Base-by-base conservation (phyloP, 2,113 vertebrate species). In the Caranx ignobilis region DNA sequence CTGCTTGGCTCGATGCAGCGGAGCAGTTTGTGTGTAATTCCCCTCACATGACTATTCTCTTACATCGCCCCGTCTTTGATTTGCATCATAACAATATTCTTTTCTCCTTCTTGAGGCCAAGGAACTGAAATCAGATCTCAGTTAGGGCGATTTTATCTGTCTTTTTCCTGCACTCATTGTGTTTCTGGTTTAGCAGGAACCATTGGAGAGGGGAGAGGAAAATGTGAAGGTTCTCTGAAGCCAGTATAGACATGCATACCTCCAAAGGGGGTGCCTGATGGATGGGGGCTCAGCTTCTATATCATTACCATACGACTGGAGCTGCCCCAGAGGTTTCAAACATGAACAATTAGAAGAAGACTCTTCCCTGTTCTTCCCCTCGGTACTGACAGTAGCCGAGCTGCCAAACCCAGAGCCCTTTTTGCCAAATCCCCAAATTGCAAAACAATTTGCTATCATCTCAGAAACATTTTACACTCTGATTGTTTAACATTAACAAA, bases 221-320 rank as follows among this genome's bases (percentile, higher is more conserved):
- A 74, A 68, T 69, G 15, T 65, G 41, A 78, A 15, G 34, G 15
- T 18, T 68, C 59, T 12, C 37, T 26, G 7, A 19, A 67, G 31
- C 79, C 45, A 48, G 62, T 61, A 15, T 2, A 35, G 50, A 82
- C 79, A 73, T 35, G 72, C 45, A 70, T 2, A 45, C 75, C 75
- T 75, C 71, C 35, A 4, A 60, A 74, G 68, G 37, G 37, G 37
- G 37, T 26, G 26, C 26, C 26, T 26, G 26, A 26, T 26, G 37
- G 37, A 8, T 34, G n/a, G 48, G 64, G 67, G 56, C 61, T 48
- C 31, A 8, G 71, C n/a, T 45, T 63, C 47, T 31, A 4, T 60
- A 72, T 50, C 75, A 57, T 48, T 50, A 10, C 11, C 62, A 34
- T 19, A 39, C 73, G 71, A 71, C 77, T 81, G 81, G 79, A 82